phyloP scores from a whole-genome alignment of 2,113 vertebrate species.

The Ptyas mucosa region DNA sequence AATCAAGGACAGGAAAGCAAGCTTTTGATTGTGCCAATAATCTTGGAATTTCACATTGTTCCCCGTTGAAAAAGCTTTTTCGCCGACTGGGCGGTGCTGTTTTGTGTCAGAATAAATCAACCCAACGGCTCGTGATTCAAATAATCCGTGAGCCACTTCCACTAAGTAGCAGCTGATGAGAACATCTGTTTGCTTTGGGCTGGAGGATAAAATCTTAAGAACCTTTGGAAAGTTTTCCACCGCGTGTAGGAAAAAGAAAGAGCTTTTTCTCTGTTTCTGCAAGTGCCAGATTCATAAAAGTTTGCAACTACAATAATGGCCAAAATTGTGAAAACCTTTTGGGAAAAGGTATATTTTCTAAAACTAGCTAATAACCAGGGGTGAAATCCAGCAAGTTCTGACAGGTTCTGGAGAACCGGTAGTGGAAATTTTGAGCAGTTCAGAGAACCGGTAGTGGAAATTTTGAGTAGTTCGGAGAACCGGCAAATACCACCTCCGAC shows the following conservation, averaged over 20 bases:
- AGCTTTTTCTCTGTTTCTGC: rapidly evolving
- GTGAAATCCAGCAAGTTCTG: no score
- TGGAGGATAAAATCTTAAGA: not conserved
- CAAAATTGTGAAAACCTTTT: no score
- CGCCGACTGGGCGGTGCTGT: not conserved
- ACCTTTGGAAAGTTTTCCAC: not conserved
- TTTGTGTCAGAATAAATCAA: not conserved
- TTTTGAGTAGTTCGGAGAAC: no score
- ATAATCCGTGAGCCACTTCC: not conserved
- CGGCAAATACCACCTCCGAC: no score
- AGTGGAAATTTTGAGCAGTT: no score
- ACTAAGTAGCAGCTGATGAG: not conserved
- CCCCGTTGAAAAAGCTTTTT: not conserved
- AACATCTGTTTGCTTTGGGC: not conserved
- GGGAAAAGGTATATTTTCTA: no score
- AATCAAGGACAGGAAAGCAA: not conserved
- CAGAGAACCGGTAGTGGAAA: no score
- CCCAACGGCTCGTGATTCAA: rapidly evolving
- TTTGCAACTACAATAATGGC: no score
- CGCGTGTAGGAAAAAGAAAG: not conserved
- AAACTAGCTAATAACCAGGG: no score
- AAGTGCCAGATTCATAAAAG: rapidly evolving
- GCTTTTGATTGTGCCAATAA: not conserved
- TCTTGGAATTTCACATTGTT: not conserved
- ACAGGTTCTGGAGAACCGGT: no score